Percentiles rank a stretch among this genome's conserved stretches.
These are phyloP conservation scores for Zeugodacus cucurbitae DNA, from an alignment of 1,140 invertebrate genomes.

Conservation along the genomic window DNA sequence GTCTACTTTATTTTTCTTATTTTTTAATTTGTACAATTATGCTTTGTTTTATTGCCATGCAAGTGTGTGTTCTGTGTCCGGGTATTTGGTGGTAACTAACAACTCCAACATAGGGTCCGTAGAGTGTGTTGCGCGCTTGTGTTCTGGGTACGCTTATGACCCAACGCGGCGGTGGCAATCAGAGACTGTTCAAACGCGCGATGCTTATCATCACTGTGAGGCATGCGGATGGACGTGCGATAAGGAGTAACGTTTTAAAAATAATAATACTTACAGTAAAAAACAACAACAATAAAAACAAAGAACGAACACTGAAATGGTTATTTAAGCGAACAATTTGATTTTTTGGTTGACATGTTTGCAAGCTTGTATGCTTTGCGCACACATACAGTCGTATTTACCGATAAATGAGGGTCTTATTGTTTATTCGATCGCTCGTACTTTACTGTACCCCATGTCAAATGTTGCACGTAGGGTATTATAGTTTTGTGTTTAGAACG, in stretches of 20 bases:
- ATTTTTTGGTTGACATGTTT: not conserved
- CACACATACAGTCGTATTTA: not conserved
- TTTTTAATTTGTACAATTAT: not conserved
- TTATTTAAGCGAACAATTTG: not conserved
- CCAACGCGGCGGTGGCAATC: not conserved
- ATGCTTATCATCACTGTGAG: not conserved
- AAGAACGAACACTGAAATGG: not conserved
- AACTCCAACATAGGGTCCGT: not conserved
- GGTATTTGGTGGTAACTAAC: no score
- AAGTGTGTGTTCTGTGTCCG: not conserved
- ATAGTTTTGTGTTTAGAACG: no score
- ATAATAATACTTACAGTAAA: not conserved
- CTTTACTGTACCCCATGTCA: not conserved
- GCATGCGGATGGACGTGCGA: constrained; percentile 12
- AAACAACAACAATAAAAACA: not conserved
- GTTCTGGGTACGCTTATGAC: not conserved
- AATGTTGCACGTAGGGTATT: no score
- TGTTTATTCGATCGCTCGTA: not conserved
- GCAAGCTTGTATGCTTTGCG: not conserved
- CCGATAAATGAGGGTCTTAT: not conserved
- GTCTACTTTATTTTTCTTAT: not conserved
- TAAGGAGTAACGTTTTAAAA: not conserved
- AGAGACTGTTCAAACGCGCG: not conserved
- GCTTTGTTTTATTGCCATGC: not conserved
- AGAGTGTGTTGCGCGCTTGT: not conserved